These are phyloP conservation scores for Agrotis puta DNA, from an alignment of 2,888 invertebrate genomes.

Conservation along the genomic window DNA sequence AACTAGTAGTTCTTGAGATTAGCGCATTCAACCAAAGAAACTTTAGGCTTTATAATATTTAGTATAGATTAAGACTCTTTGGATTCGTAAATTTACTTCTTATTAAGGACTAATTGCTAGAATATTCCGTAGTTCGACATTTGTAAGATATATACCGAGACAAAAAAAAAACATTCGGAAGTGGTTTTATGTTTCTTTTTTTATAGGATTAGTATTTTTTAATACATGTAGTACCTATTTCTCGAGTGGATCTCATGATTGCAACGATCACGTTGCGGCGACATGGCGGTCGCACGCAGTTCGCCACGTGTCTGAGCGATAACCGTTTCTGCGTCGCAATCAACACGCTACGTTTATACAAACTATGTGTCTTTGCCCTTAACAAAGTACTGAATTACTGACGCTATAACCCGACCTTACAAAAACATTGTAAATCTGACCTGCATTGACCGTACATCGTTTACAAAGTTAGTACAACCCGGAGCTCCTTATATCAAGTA, in stretches of 20 bases:
- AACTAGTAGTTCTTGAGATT: too few relatives aligned
- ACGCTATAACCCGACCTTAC: slow-evolving; percentile 44
- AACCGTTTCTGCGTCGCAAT: slow-evolving; percentile 78
- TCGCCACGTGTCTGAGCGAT: slow-evolving; percentile 79
- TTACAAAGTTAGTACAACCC: slow-evolving; percentile 26
- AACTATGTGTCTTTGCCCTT: slow-evolving; percentile 68
- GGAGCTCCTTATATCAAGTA: slow-evolving; percentile 18
- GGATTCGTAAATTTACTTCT: too few relatives aligned
- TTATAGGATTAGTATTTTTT: slow-evolving; percentile 42
- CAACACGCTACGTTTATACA: slow-evolving; percentile 56
- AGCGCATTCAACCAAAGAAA: too few relatives aligned
- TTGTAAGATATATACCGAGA: slow-evolving; percentile 23
- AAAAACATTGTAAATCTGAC: slow-evolving; percentile 56
- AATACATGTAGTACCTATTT: slow-evolving; percentile 46
- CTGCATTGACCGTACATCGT: slow-evolving; percentile 40
- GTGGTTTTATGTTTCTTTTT: slow-evolving; percentile 35
- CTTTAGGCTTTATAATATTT: too few relatives aligned
- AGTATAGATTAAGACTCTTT: too few relatives aligned
- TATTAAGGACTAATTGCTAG: not conserved
- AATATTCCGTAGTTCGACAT: slow-evolving; percentile 20
- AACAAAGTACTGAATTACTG: slow-evolving; percentile 35
- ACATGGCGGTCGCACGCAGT: slow-evolving; percentile 76
- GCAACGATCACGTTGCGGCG: slow-evolving; percentile 77
- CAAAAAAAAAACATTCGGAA: slow-evolving; percentile 18
- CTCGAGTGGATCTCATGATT: slow-evolving; percentile 66